A percentile compares a stretch with the other conserved stretches of the same genome.
phyloP scores from a whole-genome alignment of 2,113 vertebrate genomes.

The Boulengeromyrus knoepffleri region DNA sequence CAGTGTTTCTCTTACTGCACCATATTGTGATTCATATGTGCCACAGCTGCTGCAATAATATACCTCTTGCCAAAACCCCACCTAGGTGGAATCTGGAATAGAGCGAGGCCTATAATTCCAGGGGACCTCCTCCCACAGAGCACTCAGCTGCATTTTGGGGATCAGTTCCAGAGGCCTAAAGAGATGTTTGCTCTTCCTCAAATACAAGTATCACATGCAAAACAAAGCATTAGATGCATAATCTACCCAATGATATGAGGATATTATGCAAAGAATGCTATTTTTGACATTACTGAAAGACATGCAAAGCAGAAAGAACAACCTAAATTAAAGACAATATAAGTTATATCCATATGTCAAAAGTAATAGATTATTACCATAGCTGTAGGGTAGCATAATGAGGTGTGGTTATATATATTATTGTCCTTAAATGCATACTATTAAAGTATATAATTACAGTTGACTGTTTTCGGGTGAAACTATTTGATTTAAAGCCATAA shows the following conservation, averaged over 20 bases:
- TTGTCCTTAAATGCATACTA: neutral
- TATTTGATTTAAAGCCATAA: neutral
- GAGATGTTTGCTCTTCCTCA: neutral
- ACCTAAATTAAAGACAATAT: neutral
- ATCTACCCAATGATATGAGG: neutral
- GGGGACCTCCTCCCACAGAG: neutral
- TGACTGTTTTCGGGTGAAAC: neutral
- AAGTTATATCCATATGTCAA: neutral
- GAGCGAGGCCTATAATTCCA: neutral
- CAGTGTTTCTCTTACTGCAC: neutral
- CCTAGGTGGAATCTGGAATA: neutral
- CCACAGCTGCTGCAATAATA: conserved; percentile 6
- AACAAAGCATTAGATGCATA: neutral
- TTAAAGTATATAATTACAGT: neutral
- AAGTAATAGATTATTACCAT: neutral
- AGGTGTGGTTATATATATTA: neutral
- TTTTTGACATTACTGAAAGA: neutral
- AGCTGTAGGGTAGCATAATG: neutral
- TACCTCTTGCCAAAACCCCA: neutral
- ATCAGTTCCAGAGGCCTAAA: neutral
- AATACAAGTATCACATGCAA: neutral
- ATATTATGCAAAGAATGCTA: neutral
- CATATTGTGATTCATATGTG: neutral
- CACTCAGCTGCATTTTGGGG: neutral
- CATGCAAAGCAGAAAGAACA: neutral